A percentile compares a stretch with the other conserved stretches of the same genome.
These are phyloP conservation scores for Zenarchopterus dispar DNA, from an alignment of 2,797 vertebrate species.

Conservation along the genomic window DNA sequence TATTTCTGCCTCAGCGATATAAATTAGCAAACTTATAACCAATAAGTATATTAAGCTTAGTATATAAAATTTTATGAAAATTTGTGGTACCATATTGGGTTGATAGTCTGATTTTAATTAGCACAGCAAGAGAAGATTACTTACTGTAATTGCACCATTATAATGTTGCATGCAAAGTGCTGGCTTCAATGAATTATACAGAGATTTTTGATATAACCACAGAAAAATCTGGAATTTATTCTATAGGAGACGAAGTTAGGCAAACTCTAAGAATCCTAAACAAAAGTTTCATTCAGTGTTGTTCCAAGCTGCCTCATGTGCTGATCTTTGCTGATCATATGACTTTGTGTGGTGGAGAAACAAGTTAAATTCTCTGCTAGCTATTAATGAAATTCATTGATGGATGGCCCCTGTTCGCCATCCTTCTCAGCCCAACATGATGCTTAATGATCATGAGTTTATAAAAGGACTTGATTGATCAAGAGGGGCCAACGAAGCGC, in stretches of 20 bases:
- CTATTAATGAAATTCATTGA: conserved; percentile 82
- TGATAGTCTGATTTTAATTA: conserved; percentile 74
- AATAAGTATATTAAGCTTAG: conserved; percentile 99
- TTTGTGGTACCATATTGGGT: conserved; percentile 88
- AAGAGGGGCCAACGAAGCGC: conserved; percentile 79
- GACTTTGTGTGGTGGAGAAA: conserved; percentile 63
- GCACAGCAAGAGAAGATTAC: conserved; percentile 49
- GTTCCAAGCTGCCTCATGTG: conserved; percentile 47
- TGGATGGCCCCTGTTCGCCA: conserved; percentile 75
- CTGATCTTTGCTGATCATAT: conserved; percentile 68
- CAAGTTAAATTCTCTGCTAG: conserved; percentile 64
- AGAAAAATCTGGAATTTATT: conserved; percentile 4
- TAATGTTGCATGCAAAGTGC: conserved; percentile 32
- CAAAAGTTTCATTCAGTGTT: conserved; percentile 61
- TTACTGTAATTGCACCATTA: conserved; percentile 33
- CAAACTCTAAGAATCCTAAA: conserved; percentile 25
- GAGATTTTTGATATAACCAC: not conserved
- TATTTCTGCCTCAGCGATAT: conserved; percentile 90
- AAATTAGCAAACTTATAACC: conserved; percentile 94
- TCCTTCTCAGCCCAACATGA: conserved; percentile 78
- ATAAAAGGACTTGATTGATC: conserved; percentile 90
- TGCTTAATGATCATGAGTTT: conserved; percentile 89
- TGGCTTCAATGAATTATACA: conserved; percentile 15
- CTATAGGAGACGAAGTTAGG: conserved; percentile 45
- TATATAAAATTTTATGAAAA: conserved; percentile 99